Evolutionary conservation across 2,888 invertebrate genomes (phyloP).

Genomic region (Melieria picta): DNA sequence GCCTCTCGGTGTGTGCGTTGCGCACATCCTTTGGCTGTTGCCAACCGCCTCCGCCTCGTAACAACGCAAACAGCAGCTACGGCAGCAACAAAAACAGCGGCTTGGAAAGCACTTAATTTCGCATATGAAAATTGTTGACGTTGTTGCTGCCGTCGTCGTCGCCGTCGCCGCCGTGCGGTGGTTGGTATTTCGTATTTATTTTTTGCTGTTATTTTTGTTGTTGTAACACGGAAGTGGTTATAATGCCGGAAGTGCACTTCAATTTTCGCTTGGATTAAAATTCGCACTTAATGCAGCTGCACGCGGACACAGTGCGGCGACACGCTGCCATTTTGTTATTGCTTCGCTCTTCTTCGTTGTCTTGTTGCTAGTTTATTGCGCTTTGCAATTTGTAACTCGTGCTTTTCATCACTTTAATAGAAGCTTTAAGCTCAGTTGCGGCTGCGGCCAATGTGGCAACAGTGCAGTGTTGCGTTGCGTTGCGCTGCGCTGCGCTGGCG

Average conservation of each 20-base stretch:
- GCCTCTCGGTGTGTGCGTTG: too few species aligned
- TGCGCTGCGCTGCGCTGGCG: too few species aligned
- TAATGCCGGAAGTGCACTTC: background rate
- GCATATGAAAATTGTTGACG: conserved; percentile 10
- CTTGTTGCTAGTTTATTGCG: background rate
- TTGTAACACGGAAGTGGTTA: conserved; percentile 19
- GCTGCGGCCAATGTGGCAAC: too few species aligned
- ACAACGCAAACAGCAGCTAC: background rate
- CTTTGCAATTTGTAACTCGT: too few species aligned
- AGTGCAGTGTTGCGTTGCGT: too few species aligned
- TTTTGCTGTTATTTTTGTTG: conserved; percentile 7
- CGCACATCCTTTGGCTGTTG: too few species aligned
- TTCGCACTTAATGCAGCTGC: too few species aligned
- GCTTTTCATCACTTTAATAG: too few species aligned
- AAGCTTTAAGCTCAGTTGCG: too few species aligned
- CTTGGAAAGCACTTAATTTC: background rate
- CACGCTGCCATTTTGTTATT: background rate
- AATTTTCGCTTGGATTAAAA: too few species aligned
- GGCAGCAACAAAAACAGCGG: conserved; percentile 3
- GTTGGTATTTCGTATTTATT: background rate
- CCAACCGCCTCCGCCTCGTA: background rate
- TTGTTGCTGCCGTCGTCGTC: background rate
- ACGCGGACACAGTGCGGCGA: background rate
- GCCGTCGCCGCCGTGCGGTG: too few species aligned
- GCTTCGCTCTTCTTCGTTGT: background rate